These are phyloP conservation scores for Griposia aprilina DNA, from an alignment of 2,888 invertebrate genomes.

Conservation along the genomic window DNA sequence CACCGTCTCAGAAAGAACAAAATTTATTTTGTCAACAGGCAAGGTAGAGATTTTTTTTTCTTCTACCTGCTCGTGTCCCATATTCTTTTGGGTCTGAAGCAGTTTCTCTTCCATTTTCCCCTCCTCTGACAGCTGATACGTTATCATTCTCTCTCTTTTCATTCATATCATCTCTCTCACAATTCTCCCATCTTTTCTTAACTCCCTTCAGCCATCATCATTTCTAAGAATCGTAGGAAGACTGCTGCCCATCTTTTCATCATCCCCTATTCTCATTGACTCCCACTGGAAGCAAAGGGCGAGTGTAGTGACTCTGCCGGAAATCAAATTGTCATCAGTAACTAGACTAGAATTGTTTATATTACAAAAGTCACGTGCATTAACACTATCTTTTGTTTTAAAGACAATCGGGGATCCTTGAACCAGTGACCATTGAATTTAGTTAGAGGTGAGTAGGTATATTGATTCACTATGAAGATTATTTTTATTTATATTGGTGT, in stretches of 20 bases:
- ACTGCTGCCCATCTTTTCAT: background rate
- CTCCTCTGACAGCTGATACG: no score
- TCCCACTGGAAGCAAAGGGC: background rate
- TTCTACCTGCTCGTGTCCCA: background rate
- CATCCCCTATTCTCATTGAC: background rate
- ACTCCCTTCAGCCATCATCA: background rate
- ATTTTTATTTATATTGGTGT: conserved; percentile 26
- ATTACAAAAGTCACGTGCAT: conserved; percentile 37
- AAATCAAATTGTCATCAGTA: conserved; percentile 23
- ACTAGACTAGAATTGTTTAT: conserved; percentile 35
- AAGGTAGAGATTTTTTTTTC: no score
- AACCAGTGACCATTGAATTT: conserved; percentile 35
- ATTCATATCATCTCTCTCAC: background rate
- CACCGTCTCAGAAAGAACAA: background rate
- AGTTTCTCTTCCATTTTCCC: background rate
- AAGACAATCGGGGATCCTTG: conserved; percentile 62
- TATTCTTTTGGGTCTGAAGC: background rate
- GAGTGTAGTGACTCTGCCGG: background rate
- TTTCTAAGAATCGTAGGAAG: background rate
- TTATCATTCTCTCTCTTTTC: background rate
- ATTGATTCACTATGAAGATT: conserved; percentile 44
- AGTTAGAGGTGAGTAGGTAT: conserved; percentile 37
- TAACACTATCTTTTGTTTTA: conserved; percentile 59
- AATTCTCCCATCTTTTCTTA: background rate
- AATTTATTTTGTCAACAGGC: background rate